A percentile compares a stretch with the other conserved stretches of the same genome.
phyloP scores from a whole-genome alignment of 2,888 invertebrate species.

The Falcaria lacertinaria region DNA sequence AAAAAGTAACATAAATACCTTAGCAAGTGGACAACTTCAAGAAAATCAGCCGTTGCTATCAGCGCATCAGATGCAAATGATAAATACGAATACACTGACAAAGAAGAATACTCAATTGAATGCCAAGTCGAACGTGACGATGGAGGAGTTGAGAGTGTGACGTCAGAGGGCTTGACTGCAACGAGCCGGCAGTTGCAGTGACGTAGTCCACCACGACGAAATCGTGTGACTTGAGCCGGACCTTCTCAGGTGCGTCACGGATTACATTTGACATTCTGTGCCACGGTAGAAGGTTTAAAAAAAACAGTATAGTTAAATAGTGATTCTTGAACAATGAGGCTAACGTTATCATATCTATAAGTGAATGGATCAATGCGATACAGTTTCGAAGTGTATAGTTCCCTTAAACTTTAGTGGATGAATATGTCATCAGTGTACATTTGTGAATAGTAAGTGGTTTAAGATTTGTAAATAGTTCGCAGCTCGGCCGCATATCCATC shows the following conservation, averaged over 20 bases:
- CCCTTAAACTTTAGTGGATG: constrained; percentile 23
- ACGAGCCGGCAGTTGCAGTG: constrained; percentile 76
- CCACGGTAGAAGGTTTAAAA: neutral
- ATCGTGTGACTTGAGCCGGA: constrained; percentile 78
- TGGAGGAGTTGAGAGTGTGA: constrained; percentile 93
- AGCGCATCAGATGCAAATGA: constrained; percentile 88
- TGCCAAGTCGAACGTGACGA: constrained; percentile 80
- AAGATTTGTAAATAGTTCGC: constrained; percentile 43
- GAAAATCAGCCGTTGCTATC: constrained; percentile 86
- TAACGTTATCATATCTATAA: constrained; percentile 32
- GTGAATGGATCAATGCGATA: neutral
- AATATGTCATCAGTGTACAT: constrained; percentile 42
- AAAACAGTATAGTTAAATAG: neutral
- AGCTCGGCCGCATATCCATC: constrained; percentile 74
- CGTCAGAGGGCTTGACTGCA: constrained; percentile 81
- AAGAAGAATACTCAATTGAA: constrained; percentile 86
- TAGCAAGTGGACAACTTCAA: constrained; percentile 80
- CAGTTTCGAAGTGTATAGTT: constrained; percentile 16
- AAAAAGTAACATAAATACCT: constrained; percentile 79
- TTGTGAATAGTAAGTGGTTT: constrained; percentile 47
- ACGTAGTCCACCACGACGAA: constrained; percentile 71
- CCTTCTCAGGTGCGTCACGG: constrained; percentile 72
- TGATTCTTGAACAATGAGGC: constrained; percentile 1
- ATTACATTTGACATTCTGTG: constrained; percentile 46
- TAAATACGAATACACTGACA: constrained; percentile 87